A percentile compares a stretch with the other conserved stretches of the same genome.
These are phyloP conservation scores for Cyanoderma ruficeps DNA, from an alignment of 2,113 vertebrate species.

Conservation along the genomic window DNA sequence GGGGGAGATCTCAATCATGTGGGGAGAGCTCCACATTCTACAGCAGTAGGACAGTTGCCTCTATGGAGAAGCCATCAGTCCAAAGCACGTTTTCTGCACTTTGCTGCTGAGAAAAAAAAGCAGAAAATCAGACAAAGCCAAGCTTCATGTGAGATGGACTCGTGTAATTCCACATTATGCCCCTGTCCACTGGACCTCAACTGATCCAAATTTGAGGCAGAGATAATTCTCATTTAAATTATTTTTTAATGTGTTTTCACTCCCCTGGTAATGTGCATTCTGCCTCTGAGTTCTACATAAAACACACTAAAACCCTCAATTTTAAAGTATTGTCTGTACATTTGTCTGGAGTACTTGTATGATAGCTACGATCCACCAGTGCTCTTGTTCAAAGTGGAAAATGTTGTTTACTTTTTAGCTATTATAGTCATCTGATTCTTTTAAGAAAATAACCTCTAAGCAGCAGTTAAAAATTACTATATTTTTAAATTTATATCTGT, in stretches of 20 bases:
- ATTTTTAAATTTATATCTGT: not conserved
- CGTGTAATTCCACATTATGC: not conserved
- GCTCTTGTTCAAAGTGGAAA: not conserved
- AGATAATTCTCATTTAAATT: not conserved
- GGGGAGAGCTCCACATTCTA: not conserved
- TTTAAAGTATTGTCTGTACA: not conserved
- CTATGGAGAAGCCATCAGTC: not conserved
- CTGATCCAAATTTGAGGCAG: not conserved
- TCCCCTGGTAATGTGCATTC: not conserved
- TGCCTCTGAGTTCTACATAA: not conserved
- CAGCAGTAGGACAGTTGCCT: not conserved
- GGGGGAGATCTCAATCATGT: rapidly evolving
- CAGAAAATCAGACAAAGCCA: not conserved
- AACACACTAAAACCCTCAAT: not conserved
- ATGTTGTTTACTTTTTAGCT: not conserved
- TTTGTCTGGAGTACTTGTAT: not conserved
- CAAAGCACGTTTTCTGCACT: not conserved
- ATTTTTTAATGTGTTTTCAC: not conserved
- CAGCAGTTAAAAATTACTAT: not conserved
- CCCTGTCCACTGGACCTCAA: not conserved
- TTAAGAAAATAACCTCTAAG: not conserved
- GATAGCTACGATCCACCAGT: not conserved
- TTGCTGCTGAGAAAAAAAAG: not conserved
- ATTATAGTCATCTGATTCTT: not conserved
- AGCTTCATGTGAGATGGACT: rapidly evolving